Evolutionary conservation across 2,113 vertebrate species (phyloP).

Genomic region (sheep (Ovis aries)): ARS-UI_Ramb_v3.0 NC_056065.1:62172501-62173000

Average conservation of each 20-base stretch:
- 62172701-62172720: not conserved
- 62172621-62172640: not conserved
- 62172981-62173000: not conserved
- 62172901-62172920: not conserved
- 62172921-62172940: fast-evolving
- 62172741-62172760: not conserved
- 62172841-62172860: not conserved
- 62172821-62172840: not conserved
- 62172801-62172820: not conserved
- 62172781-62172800: not conserved
- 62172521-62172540: not conserved
- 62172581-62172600: not conserved
- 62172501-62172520: not conserved
- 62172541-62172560: not conserved
- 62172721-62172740: not conserved
- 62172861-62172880: not conserved
- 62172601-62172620: not conserved
- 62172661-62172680: not conserved
- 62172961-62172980: not conserved
- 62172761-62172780: not conserved
- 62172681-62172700: not conserved
- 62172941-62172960: not conserved
- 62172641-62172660: not conserved
- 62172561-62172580: not conserved
- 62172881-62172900: not conserved